Evolutionary conservation across 2,113 vertebrate species (phyloP).

Genomic region (Noctilio leporinus): DNA sequence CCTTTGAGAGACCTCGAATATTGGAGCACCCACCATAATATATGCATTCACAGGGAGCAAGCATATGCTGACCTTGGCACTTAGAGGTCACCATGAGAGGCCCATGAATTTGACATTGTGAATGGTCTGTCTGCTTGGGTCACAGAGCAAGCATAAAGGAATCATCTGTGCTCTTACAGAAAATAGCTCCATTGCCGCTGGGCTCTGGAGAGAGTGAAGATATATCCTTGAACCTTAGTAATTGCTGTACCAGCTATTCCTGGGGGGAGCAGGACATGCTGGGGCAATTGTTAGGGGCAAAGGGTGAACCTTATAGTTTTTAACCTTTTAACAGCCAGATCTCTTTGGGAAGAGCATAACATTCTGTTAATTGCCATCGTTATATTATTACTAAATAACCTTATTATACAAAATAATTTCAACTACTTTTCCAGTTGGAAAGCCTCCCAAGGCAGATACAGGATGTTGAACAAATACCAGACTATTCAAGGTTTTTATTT

Average conservation of each 20-base stretch:
- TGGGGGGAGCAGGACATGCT: conserved; percentile 4
- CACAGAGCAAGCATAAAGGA: conserved; percentile 56
- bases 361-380: neutral
- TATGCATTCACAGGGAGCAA: conserved; percentile 68
- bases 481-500: neutral
- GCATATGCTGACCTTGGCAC: conserved; percentile 36
- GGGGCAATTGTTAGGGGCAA: conserved; percentile 38
- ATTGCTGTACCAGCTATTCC: conserved; percentile 33
- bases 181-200: conserved; percentile 54
- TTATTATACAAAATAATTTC: conserved; percentile 22
- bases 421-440: conserved; percentile 16
- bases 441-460: conserved; percentile 6
- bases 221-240: conserved; percentile 58
- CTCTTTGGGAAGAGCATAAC: neutral
- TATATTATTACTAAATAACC: neutral
- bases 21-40: conserved; percentile 50
- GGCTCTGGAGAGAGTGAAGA: conserved; percentile 60
- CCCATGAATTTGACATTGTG: conserved; percentile 58
- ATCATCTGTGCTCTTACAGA: conserved; percentile 66
- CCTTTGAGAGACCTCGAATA: conserved; percentile 44
- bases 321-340: neutral
- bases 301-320: conserved; percentile 3
- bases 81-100: conserved; percentile 58
- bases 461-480: neutral
- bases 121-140: conserved; percentile 63